Evolutionary conservation across 2,888 invertebrate genomes (phyloP).

Genomic region (Polydrusus pterygomalis): DNA sequence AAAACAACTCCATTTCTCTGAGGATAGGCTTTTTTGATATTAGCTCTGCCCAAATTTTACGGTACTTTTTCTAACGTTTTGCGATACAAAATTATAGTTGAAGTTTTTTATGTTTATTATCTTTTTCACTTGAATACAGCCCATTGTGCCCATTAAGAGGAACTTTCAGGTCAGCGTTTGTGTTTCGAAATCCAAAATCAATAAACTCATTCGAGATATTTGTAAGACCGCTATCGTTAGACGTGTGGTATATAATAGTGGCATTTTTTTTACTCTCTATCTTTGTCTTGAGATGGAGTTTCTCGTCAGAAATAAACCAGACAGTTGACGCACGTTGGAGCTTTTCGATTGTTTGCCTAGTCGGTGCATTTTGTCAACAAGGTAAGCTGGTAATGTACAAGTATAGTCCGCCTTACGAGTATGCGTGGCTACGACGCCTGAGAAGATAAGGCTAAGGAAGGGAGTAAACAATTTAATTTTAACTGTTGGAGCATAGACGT

Average conservation of each 20-base stretch:
- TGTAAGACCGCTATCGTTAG: conserved; percentile 62
- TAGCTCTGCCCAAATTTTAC: no score
- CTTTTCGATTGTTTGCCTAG: conserved; percentile 58
- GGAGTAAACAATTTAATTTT: no score
- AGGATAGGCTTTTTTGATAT: no score
- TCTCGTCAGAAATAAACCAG: conserved; percentile 27
- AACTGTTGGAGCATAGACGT: no score
- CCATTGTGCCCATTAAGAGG: no score
- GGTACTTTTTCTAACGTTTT: not conserved
- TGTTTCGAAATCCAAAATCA: conserved; percentile 64
- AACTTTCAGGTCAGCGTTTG: conserved; percentile 62
- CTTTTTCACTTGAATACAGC: no score
- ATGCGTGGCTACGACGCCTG: no score
- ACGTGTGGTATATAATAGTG: conserved; percentile 62
- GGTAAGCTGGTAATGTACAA: conserved; percentile 60
- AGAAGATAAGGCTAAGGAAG: no score
- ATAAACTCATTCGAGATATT: conserved; percentile 62
- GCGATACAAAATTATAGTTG: no score
- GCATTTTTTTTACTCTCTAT: conserved; percentile 55
- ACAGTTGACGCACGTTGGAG: conserved; percentile 61
- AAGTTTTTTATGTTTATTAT: no score
- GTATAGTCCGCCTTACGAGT: no score
- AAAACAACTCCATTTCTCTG: no score
- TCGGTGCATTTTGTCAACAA: conserved; percentile 65
- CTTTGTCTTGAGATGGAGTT: conserved; percentile 58